These are phyloP conservation scores for Aspidiotus destructor DNA, from an alignment of 2,888 invertebrate genomes.

Conservation along the genomic window DNA sequence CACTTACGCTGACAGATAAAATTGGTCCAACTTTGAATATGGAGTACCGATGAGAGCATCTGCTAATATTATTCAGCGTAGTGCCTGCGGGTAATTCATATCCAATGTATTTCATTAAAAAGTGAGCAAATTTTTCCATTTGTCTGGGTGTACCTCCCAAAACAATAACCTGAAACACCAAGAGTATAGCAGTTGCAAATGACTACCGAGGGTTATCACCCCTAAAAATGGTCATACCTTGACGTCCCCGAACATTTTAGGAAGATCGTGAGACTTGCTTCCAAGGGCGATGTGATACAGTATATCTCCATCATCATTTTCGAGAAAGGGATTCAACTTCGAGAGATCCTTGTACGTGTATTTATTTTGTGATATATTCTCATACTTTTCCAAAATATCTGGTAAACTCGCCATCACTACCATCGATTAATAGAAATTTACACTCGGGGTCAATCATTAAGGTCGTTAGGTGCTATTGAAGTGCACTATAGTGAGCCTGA, in stretches of 20 bases:
- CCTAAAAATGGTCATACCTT: constrained; percentile 56
- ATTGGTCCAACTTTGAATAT: constrained; percentile 93
- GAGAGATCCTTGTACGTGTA: neutral
- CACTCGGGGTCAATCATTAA: neutral
- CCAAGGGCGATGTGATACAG: constrained; percentile 79
- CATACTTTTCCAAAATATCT: neutral
- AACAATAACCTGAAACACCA: constrained; percentile 70
- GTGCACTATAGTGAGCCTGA: no score
- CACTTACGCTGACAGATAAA: constrained; percentile 70
- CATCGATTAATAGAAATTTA: no score
- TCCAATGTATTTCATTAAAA: constrained; percentile 79
- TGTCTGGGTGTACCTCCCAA: constrained; percentile 93
- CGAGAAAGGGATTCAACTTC: constrained; percentile 66
- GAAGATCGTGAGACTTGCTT: constrained; percentile 79
- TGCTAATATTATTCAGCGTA: constrained; percentile 76
- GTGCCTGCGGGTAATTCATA: constrained; percentile 83
- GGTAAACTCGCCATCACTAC: neutral
- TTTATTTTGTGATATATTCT: constrained; percentile 44
- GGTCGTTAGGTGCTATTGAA: neutral
- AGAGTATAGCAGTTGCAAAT: neutral
- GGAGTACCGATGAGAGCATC: constrained; percentile 83
- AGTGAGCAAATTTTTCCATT: constrained; percentile 86
- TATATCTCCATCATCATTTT: constrained; percentile 86
- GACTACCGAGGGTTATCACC: no score
- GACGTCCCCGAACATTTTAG: constrained; percentile 90